These are phyloP conservation scores for Catocala fraxini DNA, from an alignment of 2,888 invertebrate species.

Conservation along the genomic window DNA sequence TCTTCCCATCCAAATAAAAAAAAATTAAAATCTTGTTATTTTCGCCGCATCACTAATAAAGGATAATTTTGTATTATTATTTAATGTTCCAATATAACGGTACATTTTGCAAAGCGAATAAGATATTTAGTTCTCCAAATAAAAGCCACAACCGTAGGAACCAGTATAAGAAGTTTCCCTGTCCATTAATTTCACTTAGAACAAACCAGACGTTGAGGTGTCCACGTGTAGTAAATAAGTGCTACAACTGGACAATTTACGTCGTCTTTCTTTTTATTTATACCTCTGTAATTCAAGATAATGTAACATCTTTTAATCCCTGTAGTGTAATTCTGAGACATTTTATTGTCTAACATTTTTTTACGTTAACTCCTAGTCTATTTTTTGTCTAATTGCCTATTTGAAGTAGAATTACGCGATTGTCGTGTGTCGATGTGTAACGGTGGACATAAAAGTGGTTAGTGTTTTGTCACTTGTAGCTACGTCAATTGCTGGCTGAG, in stretches of 20 bases:
- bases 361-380: neutral
- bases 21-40: no score
- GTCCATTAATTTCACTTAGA: constrained; percentile 40
- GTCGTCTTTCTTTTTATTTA: constrained; percentile 18
- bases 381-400: no score
- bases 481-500: no score
- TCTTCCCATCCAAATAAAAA: no score
- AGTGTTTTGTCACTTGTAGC: no score
- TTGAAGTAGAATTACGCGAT: no score
- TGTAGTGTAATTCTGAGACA: neutral
- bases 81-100: no score
- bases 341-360: neutral
- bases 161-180: constrained; percentile 27
- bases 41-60: no score
- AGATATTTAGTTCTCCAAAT: constrained; percentile 1
- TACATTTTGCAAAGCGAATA: neutral
- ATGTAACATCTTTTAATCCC: constrained; percentile 1
- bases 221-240: constrained; percentile 20
- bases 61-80: no score
- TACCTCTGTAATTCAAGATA: neutral
- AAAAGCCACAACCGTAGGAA: constrained; percentile 22
- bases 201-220: constrained; percentile 23
- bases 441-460: no score
- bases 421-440: no score
- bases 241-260: constrained; percentile 17